These are phyloP conservation scores for Pachycephala philippinensis DNA, from an alignment of 2,113 vertebrate genomes.

Conservation along the genomic window DNA sequence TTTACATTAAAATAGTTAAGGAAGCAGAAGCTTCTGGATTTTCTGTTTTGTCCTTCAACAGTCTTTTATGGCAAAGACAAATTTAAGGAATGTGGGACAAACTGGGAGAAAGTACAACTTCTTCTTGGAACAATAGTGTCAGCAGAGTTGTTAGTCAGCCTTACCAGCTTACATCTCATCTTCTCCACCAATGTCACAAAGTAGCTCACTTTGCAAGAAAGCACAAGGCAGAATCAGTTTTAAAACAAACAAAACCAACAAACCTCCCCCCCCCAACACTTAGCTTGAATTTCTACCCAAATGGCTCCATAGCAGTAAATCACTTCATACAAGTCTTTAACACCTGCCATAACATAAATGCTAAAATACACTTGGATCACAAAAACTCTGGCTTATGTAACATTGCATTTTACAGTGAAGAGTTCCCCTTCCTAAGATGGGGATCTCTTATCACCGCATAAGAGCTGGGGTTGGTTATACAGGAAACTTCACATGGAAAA, in stretches of 20 bases:
- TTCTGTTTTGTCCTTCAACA: neutral
- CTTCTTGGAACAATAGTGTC: neutral
- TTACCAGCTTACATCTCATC: neutral
- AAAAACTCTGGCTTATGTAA: neutral
- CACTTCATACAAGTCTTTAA: neutral
- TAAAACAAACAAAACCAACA: neutral
- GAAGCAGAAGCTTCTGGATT: neutral
- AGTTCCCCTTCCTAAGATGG: neutral
- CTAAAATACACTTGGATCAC: neutral
- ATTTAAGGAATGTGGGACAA: neutral
- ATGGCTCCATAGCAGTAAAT: neutral
- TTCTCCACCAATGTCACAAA: neutral
- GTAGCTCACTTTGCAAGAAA: neutral
- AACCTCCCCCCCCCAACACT: neutral
- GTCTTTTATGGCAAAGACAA: neutral
- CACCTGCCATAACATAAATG: neutral
- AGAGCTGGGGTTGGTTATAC: neutral
- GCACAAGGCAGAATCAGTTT: neutral
- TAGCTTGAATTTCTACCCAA: neutral
- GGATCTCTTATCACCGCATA: neutral
- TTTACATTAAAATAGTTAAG: neutral
- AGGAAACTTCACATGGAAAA: neutral
- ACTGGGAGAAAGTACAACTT: neutral
- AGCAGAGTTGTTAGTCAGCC: neutral
- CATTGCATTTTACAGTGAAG: neutral